A percentile compares a stretch with the other conserved stretches of the same genome.
Conservation (phyloP, 2,797 vertebrate genomes). For the Fundulus diaphanus region DNA sequence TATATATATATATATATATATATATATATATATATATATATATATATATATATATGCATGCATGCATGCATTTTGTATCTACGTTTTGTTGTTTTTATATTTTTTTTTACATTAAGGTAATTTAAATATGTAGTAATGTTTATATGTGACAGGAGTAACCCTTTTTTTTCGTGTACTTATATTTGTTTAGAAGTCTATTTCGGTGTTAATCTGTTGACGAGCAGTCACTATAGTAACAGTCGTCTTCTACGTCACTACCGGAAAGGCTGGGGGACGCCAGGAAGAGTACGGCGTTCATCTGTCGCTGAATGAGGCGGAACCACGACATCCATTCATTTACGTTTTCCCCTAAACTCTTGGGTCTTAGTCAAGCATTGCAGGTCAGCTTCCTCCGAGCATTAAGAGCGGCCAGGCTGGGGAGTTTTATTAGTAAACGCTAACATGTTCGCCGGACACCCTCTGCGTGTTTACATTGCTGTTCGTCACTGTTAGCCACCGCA, state of each 20-base stretch:
- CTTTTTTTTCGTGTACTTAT: too few species aligned
- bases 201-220: background rate
- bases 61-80: too few species aligned
- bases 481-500: slow-evolving; percentile 61
- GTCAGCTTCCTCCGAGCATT: slow-evolving; percentile 38
- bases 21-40: too few species aligned
- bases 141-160: too few species aligned
- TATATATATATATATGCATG: too few species aligned
- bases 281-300: slow-evolving; percentile 55
- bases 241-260: slow-evolving; percentile 69
- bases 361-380: slow-evolving; percentile 2
- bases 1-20: too few species aligned
- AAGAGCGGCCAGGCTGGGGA: slow-evolving; percentile 9
- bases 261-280: slow-evolving; percentile 49
- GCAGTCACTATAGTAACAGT: slow-evolving; percentile 28
- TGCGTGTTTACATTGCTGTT: slow-evolving; percentile 58
- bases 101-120: too few species aligned
- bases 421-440: slow-evolving; percentile 25
- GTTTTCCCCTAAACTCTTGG: slow-evolving; percentile 4
- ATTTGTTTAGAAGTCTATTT: background rate
- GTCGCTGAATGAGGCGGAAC: slow-evolving; percentile 64
- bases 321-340: slow-evolving; percentile 52
- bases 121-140: too few species aligned
- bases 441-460: slow-evolving; percentile 13
- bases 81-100: too few species aligned